Evolutionary conservation across 2,797 vertebrate genomes (phyloP).

Genomic region (Steatocranus sp.): DNA sequence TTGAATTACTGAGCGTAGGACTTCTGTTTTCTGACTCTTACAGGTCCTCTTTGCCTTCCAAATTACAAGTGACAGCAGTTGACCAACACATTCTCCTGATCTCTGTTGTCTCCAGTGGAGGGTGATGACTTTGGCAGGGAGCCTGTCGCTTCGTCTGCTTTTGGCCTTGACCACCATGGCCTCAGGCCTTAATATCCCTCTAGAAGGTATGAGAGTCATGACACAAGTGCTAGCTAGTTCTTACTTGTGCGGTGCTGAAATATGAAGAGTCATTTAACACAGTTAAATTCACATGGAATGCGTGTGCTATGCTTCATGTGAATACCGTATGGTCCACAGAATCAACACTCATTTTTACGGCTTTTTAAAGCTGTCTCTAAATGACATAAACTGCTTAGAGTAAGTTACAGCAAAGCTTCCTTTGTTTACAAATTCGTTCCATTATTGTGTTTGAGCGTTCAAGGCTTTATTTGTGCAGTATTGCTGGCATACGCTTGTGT

Average conservation of each 20-base stretch:
- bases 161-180: slow-evolving; percentile 47
- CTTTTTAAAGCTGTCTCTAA: neutral
- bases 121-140: slow-evolving; percentile 64
- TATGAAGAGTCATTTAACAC: neutral
- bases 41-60: slow-evolving; percentile 48
- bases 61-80: slow-evolving; percentile 33
- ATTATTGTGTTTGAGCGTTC: neutral
- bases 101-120: slow-evolving; percentile 8
- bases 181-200: slow-evolving; percentile 60
- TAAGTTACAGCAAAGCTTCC: neutral
- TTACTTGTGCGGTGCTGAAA: neutral
- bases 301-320: neutral
- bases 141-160: slow-evolving; percentile 59
- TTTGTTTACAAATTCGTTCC: slow-evolving; percentile 10
- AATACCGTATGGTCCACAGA: neutral
- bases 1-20: neutral
- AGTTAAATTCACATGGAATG: neutral
- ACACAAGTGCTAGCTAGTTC: neutral
- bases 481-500: neutral
- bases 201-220: slow-evolving; percentile 57
- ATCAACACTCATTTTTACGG: neutral
- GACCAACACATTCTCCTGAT: slow-evolving; percentile 24
- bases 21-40: neutral
- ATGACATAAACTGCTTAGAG: neutral
- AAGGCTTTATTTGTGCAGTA: neutral